Base-by-base conservation (phyloP, 2,888 invertebrate species). In the Philonicus albiceps region DNA sequence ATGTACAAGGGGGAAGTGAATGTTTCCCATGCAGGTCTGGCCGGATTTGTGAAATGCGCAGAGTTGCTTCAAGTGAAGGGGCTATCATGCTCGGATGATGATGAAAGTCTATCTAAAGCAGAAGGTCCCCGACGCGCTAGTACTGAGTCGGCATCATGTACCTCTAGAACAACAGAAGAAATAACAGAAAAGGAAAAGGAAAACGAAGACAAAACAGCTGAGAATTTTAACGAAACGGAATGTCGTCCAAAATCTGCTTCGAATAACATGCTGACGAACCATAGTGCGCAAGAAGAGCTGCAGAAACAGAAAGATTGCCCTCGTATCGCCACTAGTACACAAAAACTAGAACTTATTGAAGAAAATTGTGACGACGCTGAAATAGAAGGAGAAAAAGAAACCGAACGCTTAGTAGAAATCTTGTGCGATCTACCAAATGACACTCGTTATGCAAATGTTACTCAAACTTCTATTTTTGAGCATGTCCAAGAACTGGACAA, bases 1-100 rank as follows among this genome's bases (percentile, higher is more conserved):
- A 96, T 96, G 96, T 96, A 96, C 91, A 95, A 95, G 89, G 96
- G 96, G 0, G 96, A 96, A 90, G 96, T 96, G 43, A 96, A 96
- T 89, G 96, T 96, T 0, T 95, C 95, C 0, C 96, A 96, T 89
- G 95, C 96, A 87, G 96, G 96, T 89, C 92, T 96, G 80, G 95
- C 96, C 43, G 95, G 95, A 87, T 91, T 96, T 11, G 92, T 96
- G 13, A 95, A 95, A 90, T 95, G 96, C 0, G 96, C 96, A 0
- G 96, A 96, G 90, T 95, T 96, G 5, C 91, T 96, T 89, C 96
- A 96, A 91, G 95, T 96, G 76, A 94, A 96, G 90, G 96, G 96
- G 90, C 85, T 90, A 1, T 89, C 88, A 55, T 89, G 89, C 8
- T 83, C 88, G 3, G 88, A 64, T 7, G 64, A 64, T 11, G 64